Base-by-base conservation (phyloP, 2,888 invertebrate genomes). In the Megaustenia siamemsis region DNA sequence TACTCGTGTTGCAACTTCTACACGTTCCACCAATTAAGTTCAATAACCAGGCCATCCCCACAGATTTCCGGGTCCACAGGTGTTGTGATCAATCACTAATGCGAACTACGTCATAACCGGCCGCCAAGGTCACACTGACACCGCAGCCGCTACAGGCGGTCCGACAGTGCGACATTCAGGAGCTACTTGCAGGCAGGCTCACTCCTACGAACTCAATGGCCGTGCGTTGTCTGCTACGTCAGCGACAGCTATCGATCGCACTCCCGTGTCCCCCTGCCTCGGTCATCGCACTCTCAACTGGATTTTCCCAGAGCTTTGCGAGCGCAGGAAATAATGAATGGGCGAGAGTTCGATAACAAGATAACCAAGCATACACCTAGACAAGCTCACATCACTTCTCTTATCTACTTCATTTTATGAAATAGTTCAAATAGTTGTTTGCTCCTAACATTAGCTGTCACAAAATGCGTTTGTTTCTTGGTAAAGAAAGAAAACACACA, bases 101-200 rank as follows among this genome's bases (percentile, higher is more conserved):
- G 73, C 73, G 35, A 73, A 73, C n/a, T n/a, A 71, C 73, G 32
- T 49, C 73, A 73, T 32, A 28, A n/a, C 73, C 49, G 49, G 15
- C 18, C 32, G 18, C 73, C 45, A 43, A 49, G 73, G 73, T 73
- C 49, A 49, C 49, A 45, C 24, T 32, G 73, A 73, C 73, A 45
- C 18, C 18, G 8, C 28, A 28, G 28, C 28, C 73, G 32, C 32
- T 6, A 15, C 49, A 73, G 49, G 40, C 5, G 49, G 32, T 28
- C 45, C 15, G 45, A 45, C 43, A 49, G 73, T 18, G 28, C 18
- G 32, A 32, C 12, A 73, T 49, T 32, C n/a, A 32, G 18, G 28
- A 45, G 28, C 18, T 49, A 45, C 49, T 49, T 15, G 15, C 73
- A 3, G 1, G 45, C 38, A 15, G 43, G 32, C 45, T 49, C 73